Evolutionary conservation across 2,888 invertebrate species (phyloP).

Genomic region (Hydropsyche betteni): DNA sequence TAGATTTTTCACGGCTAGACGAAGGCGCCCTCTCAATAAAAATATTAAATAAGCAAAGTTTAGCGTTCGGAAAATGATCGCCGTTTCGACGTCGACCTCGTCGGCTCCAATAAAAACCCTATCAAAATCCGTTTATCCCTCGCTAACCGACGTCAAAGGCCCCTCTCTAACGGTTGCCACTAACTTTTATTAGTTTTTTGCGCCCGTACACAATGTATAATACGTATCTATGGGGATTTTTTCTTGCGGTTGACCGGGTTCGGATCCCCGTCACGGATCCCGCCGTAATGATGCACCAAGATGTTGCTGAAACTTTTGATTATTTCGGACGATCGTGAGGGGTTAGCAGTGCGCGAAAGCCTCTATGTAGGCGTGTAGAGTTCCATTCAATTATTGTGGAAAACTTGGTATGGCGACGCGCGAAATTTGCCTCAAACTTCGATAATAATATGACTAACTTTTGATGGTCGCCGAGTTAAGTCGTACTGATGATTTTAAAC

Average conservation of each 20-base stretch:
- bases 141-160: slow-evolving; percentile 23
- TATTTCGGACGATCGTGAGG: slow-evolving; percentile 10
- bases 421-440: no score
- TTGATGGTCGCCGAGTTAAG: no score
- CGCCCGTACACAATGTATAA: background rate
- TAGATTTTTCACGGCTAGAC: slow-evolving; percentile 2
- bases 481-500: no score
- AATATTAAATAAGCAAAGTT: slow-evolving; percentile 30
- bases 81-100: background rate
- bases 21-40: slow-evolving; percentile 3
- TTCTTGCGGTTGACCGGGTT: background rate
- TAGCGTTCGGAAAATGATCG: slow-evolving; percentile 12
- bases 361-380: background rate
- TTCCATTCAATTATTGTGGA: slow-evolving; percentile 24
- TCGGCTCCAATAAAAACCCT: slow-evolving; percentile 34
- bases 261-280: slow-evolving; percentile 22
- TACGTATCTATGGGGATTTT: background rate
- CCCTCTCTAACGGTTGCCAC: background rate
- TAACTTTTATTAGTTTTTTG: slow-evolving; percentile 40
- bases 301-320: slow-evolving; percentile 31
- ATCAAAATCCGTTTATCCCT: slow-evolving; percentile 39
- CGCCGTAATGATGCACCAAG: slow-evolving; percentile 29
- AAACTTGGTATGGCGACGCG: background rate
- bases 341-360: slow-evolving; percentile 25
- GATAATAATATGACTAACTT: no score